Evolutionary conservation across 37 sponge, comb jelly and placozoan genomes (phyloP).

Genomic region (Amphimedon queenslandica): DNA sequence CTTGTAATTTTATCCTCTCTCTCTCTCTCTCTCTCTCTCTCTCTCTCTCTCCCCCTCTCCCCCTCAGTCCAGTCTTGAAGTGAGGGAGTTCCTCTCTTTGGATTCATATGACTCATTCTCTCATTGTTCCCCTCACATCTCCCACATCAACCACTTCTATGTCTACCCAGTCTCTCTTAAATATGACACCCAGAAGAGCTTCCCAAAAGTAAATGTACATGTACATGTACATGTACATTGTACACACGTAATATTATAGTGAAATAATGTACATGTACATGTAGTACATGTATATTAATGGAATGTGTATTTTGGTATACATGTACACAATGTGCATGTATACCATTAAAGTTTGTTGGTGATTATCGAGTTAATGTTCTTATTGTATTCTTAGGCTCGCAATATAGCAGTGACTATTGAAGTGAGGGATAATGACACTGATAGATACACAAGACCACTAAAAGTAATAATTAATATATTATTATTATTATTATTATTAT

Average conservation of each 20-base stretch:
- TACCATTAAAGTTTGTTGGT: too few relatives aligned
- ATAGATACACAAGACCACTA: conserved; percentile 29
- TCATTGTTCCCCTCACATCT: conserved; percentile 48
- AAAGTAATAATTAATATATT: too few relatives aligned
- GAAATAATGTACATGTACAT: background rate
- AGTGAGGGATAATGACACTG: conserved; percentile 73
- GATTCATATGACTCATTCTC: conserved; percentile 64
- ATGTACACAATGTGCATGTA: too few relatives aligned
- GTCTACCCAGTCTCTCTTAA: conserved; percentile 82
- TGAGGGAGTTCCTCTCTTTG: conserved; percentile 77
- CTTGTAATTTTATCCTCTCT: too few relatives aligned
- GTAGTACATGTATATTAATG: too few relatives aligned
- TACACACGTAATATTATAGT: background rate
- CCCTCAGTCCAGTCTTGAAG: conserved; percentile 49
- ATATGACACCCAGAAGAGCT: conserved; percentile 70
- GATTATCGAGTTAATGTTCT: too few relatives aligned
- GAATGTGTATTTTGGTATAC: too few relatives aligned
- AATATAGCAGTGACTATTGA: conserved; percentile 79
- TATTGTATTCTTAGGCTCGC: conserved; percentile 66
- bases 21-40: too few relatives aligned
- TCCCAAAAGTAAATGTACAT: conserved; percentile 39
- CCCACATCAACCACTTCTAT: conserved; percentile 73
- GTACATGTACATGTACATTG: background rate
- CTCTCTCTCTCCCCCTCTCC: too few relatives aligned
- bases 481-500: too few relatives aligned